phyloP scores from a whole-genome alignment of 2,797 vertebrate species.

The Tinamus major region DNA sequence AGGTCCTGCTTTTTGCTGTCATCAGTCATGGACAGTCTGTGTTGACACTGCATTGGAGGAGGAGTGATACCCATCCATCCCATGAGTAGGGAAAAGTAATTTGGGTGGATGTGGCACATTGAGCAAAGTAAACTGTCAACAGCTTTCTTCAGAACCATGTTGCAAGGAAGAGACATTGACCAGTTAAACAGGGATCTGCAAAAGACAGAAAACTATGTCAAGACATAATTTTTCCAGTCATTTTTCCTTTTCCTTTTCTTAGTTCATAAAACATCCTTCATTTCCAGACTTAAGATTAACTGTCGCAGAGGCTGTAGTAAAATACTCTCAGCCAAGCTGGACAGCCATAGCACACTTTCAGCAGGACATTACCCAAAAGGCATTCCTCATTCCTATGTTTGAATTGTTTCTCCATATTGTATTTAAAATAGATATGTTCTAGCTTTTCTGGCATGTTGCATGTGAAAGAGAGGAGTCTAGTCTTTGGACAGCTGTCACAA shows the following conservation, averaged over 20 bases:
- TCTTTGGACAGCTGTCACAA: not conserved
- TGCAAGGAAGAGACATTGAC: slow-evolving; percentile 98
- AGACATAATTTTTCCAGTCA: not conserved
- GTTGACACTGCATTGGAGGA: slow-evolving; percentile 86
- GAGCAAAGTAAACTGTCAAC: slow-evolving; percentile 98
- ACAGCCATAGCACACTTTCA: not conserved
- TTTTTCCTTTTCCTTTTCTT: not conserved
- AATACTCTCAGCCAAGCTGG: not conserved
- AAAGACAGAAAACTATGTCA: slow-evolving; percentile 29
- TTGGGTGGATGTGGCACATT: slow-evolving; percentile 98
- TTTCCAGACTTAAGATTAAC: not conserved
- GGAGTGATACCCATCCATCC: slow-evolving; percentile 96
- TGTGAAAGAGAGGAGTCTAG: not conserved
- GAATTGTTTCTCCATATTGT: not conserved
- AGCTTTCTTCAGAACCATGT: slow-evolving; percentile 97
- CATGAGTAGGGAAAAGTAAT: slow-evolving; percentile 97
- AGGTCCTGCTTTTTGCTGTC: slow-evolving; percentile 97
- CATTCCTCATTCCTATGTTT: not conserved
- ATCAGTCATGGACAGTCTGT: slow-evolving; percentile 94
- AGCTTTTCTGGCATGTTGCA: not conserved
- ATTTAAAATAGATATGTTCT: not conserved
- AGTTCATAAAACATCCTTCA: not conserved
- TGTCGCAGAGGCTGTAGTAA: not conserved
- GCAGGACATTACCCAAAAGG: not conserved
- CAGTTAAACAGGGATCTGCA: slow-evolving; percentile 93